Percentiles rank a stretch among this genome's conserved stretches.
Conservation (phyloP, 2,888 invertebrate species). For the Andricus curvator region DNA sequence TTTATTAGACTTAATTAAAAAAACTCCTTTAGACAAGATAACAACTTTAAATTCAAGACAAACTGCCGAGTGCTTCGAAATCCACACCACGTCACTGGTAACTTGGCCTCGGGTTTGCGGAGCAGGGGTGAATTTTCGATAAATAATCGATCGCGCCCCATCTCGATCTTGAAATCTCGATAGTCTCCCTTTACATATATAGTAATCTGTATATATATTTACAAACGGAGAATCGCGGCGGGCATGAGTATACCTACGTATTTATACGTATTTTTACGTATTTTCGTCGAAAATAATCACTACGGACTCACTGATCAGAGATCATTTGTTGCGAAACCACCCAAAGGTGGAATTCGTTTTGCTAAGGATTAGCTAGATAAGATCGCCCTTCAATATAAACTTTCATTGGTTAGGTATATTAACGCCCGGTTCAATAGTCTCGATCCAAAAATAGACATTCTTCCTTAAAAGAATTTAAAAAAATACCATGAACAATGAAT, state of each 20-base stretch:
- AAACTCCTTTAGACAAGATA: too few species aligned
- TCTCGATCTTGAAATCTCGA: slow-evolving; percentile 23
- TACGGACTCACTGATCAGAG: slow-evolving; percentile 61
- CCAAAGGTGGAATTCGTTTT: slow-evolving; percentile 22
- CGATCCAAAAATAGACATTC: neutral
- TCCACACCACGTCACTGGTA: slow-evolving; percentile 66
- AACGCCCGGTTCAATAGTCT: slow-evolving; percentile 19
- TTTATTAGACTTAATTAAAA: too few species aligned
- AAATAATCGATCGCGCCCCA: slow-evolving; percentile 32
- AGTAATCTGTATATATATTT: slow-evolving; percentile 49
- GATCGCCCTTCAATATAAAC: slow-evolving; percentile 38
- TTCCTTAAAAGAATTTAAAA: neutral
- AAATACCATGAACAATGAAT: neutral
- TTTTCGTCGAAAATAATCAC: slow-evolving; percentile 52
- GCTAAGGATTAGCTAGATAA: slow-evolving; percentile 52
- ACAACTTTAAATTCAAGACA: neutral
- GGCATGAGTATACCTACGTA: slow-evolving; percentile 49
- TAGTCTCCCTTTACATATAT: slow-evolving; percentile 28
- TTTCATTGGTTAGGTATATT: slow-evolving; percentile 36
- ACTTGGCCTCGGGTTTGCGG: slow-evolving; percentile 74
- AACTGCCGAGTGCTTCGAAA: slow-evolving; percentile 58
- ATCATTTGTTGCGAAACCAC: slow-evolving; percentile 61
- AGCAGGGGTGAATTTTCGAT: slow-evolving; percentile 67
- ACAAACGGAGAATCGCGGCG: slow-evolving; percentile 55
- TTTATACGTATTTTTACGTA: slow-evolving; percentile 23